Conservation (phyloP, 2,113 vertebrate species). For the Pteruthius melanotis region DNA sequence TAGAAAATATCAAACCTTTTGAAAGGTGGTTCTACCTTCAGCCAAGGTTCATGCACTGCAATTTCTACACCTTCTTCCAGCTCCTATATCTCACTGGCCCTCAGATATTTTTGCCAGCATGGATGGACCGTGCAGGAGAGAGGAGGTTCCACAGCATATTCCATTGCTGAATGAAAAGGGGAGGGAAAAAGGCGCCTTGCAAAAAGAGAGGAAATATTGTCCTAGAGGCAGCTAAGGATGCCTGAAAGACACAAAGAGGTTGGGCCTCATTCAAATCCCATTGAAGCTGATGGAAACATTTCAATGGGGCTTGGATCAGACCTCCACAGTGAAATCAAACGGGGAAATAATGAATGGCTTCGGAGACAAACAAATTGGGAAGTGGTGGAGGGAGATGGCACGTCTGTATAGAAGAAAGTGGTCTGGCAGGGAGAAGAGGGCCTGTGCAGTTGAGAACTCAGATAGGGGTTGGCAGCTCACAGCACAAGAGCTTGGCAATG, state of each 20-base stretch:
- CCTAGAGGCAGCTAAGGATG: neutral
- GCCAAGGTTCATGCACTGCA: neutral
- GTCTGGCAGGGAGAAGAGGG: slow-evolving; percentile 14
- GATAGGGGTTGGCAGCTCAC: neutral
- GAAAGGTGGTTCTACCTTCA: neutral
- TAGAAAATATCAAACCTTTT: neutral
- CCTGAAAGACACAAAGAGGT: neutral
- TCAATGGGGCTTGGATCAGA: slow-evolving; percentile 18
- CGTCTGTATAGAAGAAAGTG: neutral
- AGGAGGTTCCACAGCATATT: neutral
- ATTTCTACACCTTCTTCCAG: neutral
- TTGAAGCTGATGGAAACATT: neutral
- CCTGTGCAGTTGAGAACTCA: neutral
- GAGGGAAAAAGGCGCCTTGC: neutral
- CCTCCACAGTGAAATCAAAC: neutral
- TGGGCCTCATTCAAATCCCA: slow-evolving; percentile 7
- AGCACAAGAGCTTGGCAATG: neutral
- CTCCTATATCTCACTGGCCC: rapidly evolving
- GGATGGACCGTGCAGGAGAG: neutral
- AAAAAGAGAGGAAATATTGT: neutral
- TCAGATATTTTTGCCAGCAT: neutral
- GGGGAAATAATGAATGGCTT: neutral
- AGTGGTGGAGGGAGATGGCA: neutral
- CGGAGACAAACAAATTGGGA: neutral
- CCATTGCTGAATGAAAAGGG: neutral